These are phyloP conservation scores for Drosophila nr. fundita DNA, from an alignment of 2,888 invertebrate genomes.

Conservation along the genomic window DNA sequence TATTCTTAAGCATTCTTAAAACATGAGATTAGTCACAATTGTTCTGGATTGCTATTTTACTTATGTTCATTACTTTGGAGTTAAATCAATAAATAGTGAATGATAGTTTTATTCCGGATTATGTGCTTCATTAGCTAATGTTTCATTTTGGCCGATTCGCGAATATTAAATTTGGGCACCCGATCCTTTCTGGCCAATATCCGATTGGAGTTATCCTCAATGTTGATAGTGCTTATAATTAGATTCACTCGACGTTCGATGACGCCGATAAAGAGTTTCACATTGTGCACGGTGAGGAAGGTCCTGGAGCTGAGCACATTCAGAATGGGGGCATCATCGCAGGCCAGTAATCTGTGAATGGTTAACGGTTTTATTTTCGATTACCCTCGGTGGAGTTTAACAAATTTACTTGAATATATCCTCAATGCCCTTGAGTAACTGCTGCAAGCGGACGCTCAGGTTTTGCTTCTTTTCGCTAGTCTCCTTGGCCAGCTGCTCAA, in stretches of 20 bases:
- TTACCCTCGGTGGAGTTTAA: not conserved
- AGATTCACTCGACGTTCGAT: conserved; percentile 89
- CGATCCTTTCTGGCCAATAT: conserved; percentile 84
- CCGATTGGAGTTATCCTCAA: conserved; percentile 82
- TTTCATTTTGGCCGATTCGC: conserved; percentile 82
- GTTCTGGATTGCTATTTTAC: conserved; percentile 37
- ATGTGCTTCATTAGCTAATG: conserved; percentile 42
- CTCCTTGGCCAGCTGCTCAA: conserved; percentile 73
- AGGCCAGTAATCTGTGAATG: conserved; percentile 88
- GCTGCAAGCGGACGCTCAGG: conserved; percentile 72
- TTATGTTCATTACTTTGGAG: conserved; percentile 30
- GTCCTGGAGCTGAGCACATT: conserved; percentile 90
- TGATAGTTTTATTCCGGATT: conserved; percentile 5
- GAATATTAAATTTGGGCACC: conserved; percentile 85
- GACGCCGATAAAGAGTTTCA: conserved; percentile 92
- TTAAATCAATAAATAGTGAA: conserved; percentile 39
- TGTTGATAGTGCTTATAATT: conserved; percentile 80
- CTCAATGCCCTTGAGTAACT: conserved; percentile 86
- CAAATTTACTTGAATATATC: conserved; percentile 83
- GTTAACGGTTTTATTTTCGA: not conserved
- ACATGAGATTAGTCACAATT: conserved; percentile 52
- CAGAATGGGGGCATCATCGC: conserved; percentile 90
- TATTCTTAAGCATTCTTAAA: conserved; percentile 33
- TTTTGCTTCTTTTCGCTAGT: conserved; percentile 78
- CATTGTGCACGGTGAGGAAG: conserved; percentile 91